Evolutionary conservation across 2,113 vertebrate species (phyloP), one percentile per base, ranked within the genome.

Genomic region (Collichthys lucidus): DNA sequence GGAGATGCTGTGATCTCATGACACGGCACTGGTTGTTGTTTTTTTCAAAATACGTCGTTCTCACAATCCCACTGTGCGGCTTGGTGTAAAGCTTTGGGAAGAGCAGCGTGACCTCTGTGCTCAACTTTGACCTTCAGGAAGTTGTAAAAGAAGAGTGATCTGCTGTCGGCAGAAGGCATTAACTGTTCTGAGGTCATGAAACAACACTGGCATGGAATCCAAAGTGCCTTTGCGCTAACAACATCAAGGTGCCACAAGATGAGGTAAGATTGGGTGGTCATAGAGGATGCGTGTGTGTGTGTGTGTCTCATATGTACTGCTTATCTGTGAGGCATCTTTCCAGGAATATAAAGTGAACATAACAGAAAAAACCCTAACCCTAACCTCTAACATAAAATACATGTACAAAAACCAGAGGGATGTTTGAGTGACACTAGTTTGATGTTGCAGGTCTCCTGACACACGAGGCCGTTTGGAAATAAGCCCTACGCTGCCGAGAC

Each of bases 391-490:
- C 80, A 90, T 68, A 88, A 91, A 92, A 72, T 77, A 64, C 49
- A 44, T 12, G 35, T 66, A 89, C 75, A 91, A 20, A 87, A 91
- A 85, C 57, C 93, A 91, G 79, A 88, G 83, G 76, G 72, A 88
- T 88, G 85, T 78, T 91, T 92, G 80, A 89, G 63, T 80, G 83
- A 83, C 65, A 80, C 62, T 46, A 9, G 77, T 84, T 89, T 81
- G 77, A 89, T 81, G 86, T 85, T 92, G 74, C 73, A 83, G 66
- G 67, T 74, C 83, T 86, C 79, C 82, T 87, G 88, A 90, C 80
- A 65, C 79, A 64, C 14, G 0, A 52, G 35, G 57, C 29, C 4
- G 47, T 88, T 86, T 87, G 69, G 88, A 91, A 88, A 90, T 59
- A 68, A 77, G 62, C 60, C 82, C 65, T 42, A 8, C 24, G 22